Conservation (phyloP, 2,797 vertebrate species). For the Lepidocolaptes lacrymiger region DNA sequence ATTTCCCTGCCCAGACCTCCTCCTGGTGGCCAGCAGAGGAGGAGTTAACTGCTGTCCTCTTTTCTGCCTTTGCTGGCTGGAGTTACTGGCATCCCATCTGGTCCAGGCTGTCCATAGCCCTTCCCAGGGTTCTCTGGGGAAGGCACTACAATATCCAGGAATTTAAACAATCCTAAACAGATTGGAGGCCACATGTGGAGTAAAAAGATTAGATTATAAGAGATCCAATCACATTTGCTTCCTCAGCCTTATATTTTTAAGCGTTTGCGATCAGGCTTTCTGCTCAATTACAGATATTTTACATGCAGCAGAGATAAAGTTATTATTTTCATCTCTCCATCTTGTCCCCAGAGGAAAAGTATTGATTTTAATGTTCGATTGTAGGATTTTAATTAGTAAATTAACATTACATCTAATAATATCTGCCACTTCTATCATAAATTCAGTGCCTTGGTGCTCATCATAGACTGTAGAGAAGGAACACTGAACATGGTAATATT, state of each 20-base stretch:
- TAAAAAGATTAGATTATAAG: conserved; percentile 66
- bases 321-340: not conserved
- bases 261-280: conserved; percentile 16
- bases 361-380: not conserved
- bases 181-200: conserved; percentile 69
- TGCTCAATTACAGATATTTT: conserved; percentile 39
- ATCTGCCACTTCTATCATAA: not conserved
- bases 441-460: not conserved
- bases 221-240: conserved; percentile 68
- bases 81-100: conserved; percentile 81
- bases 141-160: conserved; percentile 73
- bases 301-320: not conserved
- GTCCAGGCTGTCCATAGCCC: conserved; percentile 66
- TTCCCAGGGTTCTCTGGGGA: conserved; percentile 74
- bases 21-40: not conserved
- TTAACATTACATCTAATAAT: not conserved
- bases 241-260: conserved; percentile 21
- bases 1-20: not conserved
- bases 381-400: conserved; percentile 23
- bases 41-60: conserved; percentile 58
- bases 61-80: conserved; percentile 57
- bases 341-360: not conserved
- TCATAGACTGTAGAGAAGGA: not conserved
- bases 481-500: not conserved
- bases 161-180: conserved; percentile 76